Evolutionary conservation across 2,797 vertebrate species (phyloP), one percentile per base, ranked within the genome.

Genomic region (Cuculus canorus): DNA sequence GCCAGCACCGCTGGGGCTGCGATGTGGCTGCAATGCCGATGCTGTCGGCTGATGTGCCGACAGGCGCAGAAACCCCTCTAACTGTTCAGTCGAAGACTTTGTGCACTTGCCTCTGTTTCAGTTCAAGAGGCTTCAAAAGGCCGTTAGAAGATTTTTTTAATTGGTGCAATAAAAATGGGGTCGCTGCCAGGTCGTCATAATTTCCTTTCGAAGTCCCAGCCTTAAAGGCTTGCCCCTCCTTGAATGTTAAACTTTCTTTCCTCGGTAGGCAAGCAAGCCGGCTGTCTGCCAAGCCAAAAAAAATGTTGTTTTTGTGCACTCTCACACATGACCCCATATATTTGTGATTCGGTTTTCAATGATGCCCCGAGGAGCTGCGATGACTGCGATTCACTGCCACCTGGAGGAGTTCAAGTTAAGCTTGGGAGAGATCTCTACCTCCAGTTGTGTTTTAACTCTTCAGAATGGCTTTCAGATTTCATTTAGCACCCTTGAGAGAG

Each of bases 41-140:
- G 59, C 1, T 2, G 30, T n/a, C 35, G 57, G n/a, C 39, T 3
- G 3, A 53, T 0, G 0, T 1, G 10, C 21, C 4, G 0, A 6
- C 23, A 18, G 66, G 32, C 41, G 73, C 4, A 0, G 3, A 1
- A 28, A 27, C 9, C 17, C 39, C 43, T 28, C 56, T 5, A 6
- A 13, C 6, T 19, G 77, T 56, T 43, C 73, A 19, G 70, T 35
- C 18, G 35, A 65, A 78, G 14, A n/a, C 50, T 52, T 43, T 14
- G 28, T 5, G 11, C 4, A 0, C 19, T 72, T 33, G 4, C 19
- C 56, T 76, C 43, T 10, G 0, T n/a, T 75, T 73, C 56, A 5
- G 19, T 37, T 78, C 35, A 50, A 63, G 39, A 61, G 50, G 24
- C 28, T 78, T 83, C 45, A 47, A 32, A 54, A 50, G 35, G 9